Conservation (phyloP, 2,888 invertebrate species). For the Chelonus formosanus region DNA sequence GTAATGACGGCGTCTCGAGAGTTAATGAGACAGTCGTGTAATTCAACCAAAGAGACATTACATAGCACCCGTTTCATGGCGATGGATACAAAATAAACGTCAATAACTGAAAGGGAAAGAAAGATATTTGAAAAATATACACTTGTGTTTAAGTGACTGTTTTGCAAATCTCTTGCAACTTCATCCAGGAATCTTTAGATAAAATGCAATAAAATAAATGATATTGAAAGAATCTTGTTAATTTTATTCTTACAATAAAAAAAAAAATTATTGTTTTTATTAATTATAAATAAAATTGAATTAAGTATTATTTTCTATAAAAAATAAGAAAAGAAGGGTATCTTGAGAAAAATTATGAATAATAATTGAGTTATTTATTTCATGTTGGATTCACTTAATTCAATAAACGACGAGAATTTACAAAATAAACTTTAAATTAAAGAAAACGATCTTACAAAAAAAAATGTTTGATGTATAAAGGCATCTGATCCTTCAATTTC, state of each 20-base stretch:
- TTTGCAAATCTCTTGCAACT: too few species aligned
- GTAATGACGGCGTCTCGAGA: conserved; percentile 50
- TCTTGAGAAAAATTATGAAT: neutral
- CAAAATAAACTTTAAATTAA: neutral
- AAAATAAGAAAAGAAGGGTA: too few species aligned
- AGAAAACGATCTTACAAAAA: neutral
- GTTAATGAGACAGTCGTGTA: conserved; percentile 47
- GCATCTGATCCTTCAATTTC: conserved; percentile 13
- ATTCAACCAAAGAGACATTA: conserved; percentile 13
- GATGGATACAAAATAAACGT: conserved; percentile 9
- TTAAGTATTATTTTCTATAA: too few species aligned
- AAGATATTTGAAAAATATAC: too few species aligned
- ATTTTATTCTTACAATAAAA: too few species aligned
- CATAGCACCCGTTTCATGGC: conserved; percentile 2
- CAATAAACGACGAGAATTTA: neutral
- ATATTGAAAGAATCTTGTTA: too few species aligned
- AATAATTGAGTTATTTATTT: neutral
- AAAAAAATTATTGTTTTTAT: too few species aligned
- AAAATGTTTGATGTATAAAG: neutral
- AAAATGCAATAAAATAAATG: too few species aligned
- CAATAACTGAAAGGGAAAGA: neutral
- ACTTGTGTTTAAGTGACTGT: too few species aligned
- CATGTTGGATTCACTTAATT: too few species aligned
- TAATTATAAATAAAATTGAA: too few species aligned
- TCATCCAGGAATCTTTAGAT: too few species aligned